A percentile compares a stretch with the other conserved stretches of the same genome.
Conservation (phyloP, 1,140 invertebrate species). For the Neuroterus valhalla region DNA sequence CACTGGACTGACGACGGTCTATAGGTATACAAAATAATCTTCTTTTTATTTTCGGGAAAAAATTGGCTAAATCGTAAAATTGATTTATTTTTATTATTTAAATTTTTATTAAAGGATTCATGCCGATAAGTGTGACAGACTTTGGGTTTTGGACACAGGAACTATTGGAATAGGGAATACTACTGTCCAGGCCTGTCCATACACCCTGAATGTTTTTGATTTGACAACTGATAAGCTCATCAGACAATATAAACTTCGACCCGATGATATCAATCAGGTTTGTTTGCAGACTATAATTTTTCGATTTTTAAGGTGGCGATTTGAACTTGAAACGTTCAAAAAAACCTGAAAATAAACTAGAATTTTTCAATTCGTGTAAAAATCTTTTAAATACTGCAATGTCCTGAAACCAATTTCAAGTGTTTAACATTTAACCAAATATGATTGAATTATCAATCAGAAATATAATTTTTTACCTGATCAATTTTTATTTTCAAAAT, state of each 20-base stretch:
- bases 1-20: slow-evolving; percentile 83
- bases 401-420: too few relatives aligned
- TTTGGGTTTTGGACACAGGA: slow-evolving; percentile 89
- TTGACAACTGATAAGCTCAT: slow-evolving; percentile 82
- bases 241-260: slow-evolving; percentile 81
- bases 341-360: too few relatives aligned
- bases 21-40: slow-evolving; percentile 69
- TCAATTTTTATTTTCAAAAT: too few relatives aligned
- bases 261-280: slow-evolving; percentile 82
- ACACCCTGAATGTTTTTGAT: slow-evolving; percentile 84
- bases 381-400: too few relatives aligned
- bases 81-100: background rate
- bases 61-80: too few relatives aligned
- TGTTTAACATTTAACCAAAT: too few relatives aligned
- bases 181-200: slow-evolving; percentile 83
- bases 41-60: background rate
- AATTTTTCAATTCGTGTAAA: too few relatives aligned
- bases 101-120: slow-evolving; percentile 71
- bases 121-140: slow-evolving; percentile 83
- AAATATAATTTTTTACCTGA: too few relatives aligned
- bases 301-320: too few relatives aligned
- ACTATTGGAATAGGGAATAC: slow-evolving; percentile 87
- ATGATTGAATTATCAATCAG: too few relatives aligned
- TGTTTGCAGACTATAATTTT: too few relatives aligned
- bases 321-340: too few relatives aligned